Evolutionary conservation across 1,140 invertebrate species (phyloP).

Genomic region (Dendroctonus valens): DNA sequence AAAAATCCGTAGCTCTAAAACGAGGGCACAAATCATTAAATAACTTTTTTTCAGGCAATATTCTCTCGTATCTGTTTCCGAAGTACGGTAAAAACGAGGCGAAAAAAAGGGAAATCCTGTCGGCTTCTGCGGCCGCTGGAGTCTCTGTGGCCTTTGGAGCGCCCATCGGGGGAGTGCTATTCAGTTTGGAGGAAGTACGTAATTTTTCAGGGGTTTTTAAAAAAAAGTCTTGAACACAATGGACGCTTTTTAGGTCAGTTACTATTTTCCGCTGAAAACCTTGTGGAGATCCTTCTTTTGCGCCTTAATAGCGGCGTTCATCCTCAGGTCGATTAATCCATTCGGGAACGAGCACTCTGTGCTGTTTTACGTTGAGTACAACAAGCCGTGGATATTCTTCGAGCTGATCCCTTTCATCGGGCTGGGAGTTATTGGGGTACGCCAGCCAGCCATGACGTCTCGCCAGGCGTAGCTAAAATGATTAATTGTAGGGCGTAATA

Average conservation of each 20-base stretch:
- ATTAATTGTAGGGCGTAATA: conserved; percentile 82
- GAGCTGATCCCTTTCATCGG: conserved; percentile 96
- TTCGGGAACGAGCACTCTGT: conserved; percentile 99
- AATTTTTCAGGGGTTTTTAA: not conserved
- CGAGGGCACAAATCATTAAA: too few species aligned
- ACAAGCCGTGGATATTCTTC: conserved; percentile 98
- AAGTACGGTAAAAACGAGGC: conserved; percentile 99
- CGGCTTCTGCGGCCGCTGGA: conserved; percentile 96
- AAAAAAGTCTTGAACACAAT: not conserved
- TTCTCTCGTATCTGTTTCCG: conserved; percentile 97
- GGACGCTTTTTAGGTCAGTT: conserved; percentile 82
- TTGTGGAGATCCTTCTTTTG: conserved; percentile 99
- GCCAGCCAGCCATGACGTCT: conserved; percentile 45
- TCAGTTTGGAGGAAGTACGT: conserved; percentile 94
- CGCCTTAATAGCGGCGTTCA: conserved; percentile 96
- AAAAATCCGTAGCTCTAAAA: too few species aligned
- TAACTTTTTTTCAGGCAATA: conserved; percentile 86
- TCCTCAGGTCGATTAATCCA: conserved; percentile 95
- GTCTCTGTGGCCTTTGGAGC: conserved; percentile 99
- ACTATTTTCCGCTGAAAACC: conserved; percentile 99
- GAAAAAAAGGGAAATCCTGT: conserved; percentile 98
- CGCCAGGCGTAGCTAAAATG: not conserved
- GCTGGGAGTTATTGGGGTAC: conserved; percentile 94
- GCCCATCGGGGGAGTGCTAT: conserved; percentile 95
- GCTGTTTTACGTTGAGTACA: conserved; percentile 98